These are phyloP conservation scores for Brachypteracias leptosomus DNA, from an alignment of 2,113 vertebrate genomes.

Conservation along the genomic window DNA sequence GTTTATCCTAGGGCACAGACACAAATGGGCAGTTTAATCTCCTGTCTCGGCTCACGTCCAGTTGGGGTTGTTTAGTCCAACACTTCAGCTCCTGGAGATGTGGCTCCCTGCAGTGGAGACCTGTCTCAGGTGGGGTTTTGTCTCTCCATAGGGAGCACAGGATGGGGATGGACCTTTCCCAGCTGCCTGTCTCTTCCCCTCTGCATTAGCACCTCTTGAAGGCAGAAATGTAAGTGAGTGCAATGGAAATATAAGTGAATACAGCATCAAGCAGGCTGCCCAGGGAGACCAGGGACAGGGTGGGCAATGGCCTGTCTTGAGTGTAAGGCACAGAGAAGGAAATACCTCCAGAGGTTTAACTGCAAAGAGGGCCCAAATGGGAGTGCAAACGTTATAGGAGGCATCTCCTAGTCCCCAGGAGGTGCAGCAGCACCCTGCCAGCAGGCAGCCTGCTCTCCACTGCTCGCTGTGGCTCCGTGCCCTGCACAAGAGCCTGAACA, in stretches of 20 bases:
- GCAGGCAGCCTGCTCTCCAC: not conserved
- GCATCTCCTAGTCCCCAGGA: not conserved
- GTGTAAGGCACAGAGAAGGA: not conserved
- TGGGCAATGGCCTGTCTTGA: not conserved
- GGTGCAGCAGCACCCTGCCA: not conserved
- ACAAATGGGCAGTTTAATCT: not conserved
- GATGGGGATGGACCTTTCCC: not conserved
- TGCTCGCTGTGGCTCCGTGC: fast-evolving
- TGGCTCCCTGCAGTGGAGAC: not conserved
- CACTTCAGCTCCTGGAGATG: not conserved
- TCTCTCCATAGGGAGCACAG: not conserved
- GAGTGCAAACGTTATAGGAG: not conserved
- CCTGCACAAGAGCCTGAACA: not conserved
- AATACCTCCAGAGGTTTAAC: not conserved
- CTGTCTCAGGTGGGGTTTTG: not conserved
- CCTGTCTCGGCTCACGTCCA: not conserved
- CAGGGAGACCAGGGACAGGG: not conserved
- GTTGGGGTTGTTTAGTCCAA: not conserved
- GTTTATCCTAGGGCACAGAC: not conserved
- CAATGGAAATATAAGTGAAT: not conserved
- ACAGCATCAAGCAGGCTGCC: not conserved
- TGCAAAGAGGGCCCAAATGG: not conserved
- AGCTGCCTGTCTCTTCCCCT: not conserved
- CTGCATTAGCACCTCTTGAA: not conserved
- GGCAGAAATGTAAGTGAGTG: not conserved